Base-by-base conservation (phyloP, 2,113 vertebrate genomes). In the Crotalus tigris region DNA sequence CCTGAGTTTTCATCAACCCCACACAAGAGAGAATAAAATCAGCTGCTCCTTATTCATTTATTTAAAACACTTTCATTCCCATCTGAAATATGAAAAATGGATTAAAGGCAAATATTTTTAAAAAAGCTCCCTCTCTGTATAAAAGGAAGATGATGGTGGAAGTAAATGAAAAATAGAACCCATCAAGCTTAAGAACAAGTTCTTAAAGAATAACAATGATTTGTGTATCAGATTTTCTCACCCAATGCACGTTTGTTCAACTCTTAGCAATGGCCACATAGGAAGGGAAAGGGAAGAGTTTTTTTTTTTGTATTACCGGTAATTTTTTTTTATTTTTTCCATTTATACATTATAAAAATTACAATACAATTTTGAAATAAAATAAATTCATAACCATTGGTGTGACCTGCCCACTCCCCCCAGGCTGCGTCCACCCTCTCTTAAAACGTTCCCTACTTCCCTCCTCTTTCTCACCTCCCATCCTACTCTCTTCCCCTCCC, bases 11-110 rank as follows among this genome's bases (percentile, higher is more conserved):
- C 69, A 87, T 33, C 51, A 81, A 23, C 26, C 23, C n/a, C 5
- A 33, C 46, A 53, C 17, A 29, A 24, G n/a, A 0, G 7, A 0
- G 0, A 19, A 0, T 39, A 91, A 54, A 51, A 9, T 0, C 75
- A 91, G 55, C 21, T 57, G 13, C 69, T 39, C 13, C n/a, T 75
- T 75, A 75, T 75, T 75, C n/a, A 75, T 75, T 75, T 75, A 75
- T 75, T 75, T 75, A 75, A 75, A 75, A n/a, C n/a, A 39, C 15
- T 81, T 81, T 81, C 15, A 81, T 39, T 81, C 15, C n/a, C 69
- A 81, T 81, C 15, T 81, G n/a, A 8, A n/a, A 33, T 81, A 39
- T 39, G n/a, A 81, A 81, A 81, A 39, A 39, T 75, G 69, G 69
- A 75, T 75, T 75, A 75, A 33, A 81, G 69, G n/a, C n/a, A 81